Evolutionary conservation across 2,113 vertebrate genomes (phyloP).

Genomic region (Zapornia atra): DNA sequence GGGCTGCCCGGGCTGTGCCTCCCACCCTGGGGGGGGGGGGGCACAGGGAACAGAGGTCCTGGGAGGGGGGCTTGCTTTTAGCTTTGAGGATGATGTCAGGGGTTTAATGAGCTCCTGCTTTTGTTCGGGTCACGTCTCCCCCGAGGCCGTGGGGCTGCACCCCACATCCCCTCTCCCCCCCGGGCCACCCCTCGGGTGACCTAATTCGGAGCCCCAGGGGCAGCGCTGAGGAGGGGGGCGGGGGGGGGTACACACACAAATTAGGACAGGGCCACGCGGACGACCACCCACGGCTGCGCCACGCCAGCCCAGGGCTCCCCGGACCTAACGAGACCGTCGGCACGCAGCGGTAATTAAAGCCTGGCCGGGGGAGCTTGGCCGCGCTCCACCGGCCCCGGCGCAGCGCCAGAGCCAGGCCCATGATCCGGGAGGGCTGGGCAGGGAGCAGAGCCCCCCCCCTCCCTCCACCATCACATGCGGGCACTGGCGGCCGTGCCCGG

Average conservation of each 20-base stretch:
- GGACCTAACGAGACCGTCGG: conserved; percentile 54
- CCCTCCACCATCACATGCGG: too few species aligned
- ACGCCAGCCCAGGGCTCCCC: conserved; percentile 73
- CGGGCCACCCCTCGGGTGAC: not conserved
- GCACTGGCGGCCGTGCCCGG: too few species aligned
- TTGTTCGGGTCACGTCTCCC: conserved; percentile 13
- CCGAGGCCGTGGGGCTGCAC: not conserved
- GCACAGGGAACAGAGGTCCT: not conserved
- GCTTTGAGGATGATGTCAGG: conserved; percentile 1
- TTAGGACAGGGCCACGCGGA: conserved; percentile 74
- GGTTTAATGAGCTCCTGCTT: conserved; percentile 22
- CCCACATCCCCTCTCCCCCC: not conserved
- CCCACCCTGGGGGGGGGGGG: not conserved
- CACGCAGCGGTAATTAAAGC: not conserved
- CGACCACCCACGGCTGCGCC: conserved; percentile 81
- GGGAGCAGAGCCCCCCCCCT: not conserved
- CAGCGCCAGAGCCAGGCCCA: not conserved
- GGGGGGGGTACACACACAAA: conserved; percentile 42
- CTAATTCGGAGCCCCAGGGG: conserved; percentile 8
- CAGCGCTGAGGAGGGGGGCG: not conserved
- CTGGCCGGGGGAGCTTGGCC: not conserved
- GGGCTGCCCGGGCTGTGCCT: not conserved
- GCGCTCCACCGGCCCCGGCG: not conserved
- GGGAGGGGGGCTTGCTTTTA: not conserved
- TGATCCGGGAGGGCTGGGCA: not conserved